Evolutionary conservation across 2,113 vertebrate species (phyloP).

Genomic region (Petroica traversi): DNA sequence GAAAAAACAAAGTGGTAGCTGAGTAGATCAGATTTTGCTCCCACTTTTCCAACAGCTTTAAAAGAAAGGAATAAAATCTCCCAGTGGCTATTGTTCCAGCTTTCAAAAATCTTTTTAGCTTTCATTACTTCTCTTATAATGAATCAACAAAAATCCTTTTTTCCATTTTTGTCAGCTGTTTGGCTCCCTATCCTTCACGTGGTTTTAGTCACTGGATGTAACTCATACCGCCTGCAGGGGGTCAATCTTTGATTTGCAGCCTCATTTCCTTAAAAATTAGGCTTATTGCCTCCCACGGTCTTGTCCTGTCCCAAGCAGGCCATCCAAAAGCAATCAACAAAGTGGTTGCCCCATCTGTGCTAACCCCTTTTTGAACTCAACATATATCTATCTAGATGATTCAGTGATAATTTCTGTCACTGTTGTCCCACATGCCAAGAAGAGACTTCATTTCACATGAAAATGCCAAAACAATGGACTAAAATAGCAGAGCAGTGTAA

Average conservation of each 20-base stretch:
- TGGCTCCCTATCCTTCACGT: neutral
- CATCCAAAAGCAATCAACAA: neutral
- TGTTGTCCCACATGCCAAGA: neutral
- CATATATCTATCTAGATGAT: neutral
- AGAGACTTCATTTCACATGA: neutral
- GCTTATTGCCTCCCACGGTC: neutral
- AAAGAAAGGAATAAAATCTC: neutral
- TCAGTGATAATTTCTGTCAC: neutral
- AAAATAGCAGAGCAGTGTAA: neutral
- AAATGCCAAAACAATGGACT: neutral
- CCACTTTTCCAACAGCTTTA: neutral
- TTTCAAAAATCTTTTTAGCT: neutral
- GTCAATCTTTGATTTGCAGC: conserved; percentile 17
- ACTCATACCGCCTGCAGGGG: conserved; percentile 18
- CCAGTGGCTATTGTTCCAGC: neutral
- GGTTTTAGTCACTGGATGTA: conserved; percentile 28
- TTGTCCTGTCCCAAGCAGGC: neutral
- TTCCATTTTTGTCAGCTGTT: conserved; percentile 10
- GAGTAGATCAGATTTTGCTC: neutral
- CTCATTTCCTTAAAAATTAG: conserved; percentile 36
- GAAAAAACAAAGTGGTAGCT: neutral
- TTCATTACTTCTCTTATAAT: neutral
- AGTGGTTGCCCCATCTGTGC: neutral
- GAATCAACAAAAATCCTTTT: conserved; percentile 7
- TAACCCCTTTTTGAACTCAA: neutral